Evolutionary conservation across 2,113 vertebrate genomes (phyloP), one percentile per base, ranked within the genome.

Genomic region (Aldabrachelys gigantea): DNA sequence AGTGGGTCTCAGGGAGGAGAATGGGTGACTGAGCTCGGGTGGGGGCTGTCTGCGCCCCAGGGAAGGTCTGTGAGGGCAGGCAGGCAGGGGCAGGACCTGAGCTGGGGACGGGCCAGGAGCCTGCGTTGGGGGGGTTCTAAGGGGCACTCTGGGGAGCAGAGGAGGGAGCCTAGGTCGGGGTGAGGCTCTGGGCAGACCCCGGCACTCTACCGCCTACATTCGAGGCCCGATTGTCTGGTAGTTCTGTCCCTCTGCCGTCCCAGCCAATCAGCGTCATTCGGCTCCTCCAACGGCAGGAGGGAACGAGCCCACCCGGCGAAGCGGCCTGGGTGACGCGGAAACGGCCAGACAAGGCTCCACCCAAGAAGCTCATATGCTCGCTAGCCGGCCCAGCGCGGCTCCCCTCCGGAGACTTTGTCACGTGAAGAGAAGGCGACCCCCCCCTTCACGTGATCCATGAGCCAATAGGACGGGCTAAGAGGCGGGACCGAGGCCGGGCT

Each of bases 141-240:
- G 47, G 81, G 35, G n/a, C 49, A 3, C 1, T 19, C 0, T 53
- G 10, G 27, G 53, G 38, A 5, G 11, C 22, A 10, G 50, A 10
- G 6, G 5, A 29, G 13, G 1, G 3, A 47, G 19, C 17, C 35
- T 22, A n/a, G 19, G 65, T 19, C 2, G 8, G 17, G 35, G 4
- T 72, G n/a, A 72, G 65, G 65, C 65, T 4, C 65, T 21, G 8
- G 9, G 17, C 2, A 7, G 35, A 19, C 4, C 4, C 11, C 31
- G 5, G 10, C 5, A 5, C 4, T 3, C 49, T 4, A 38, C 29
- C 24, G 1, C 47, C 2, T 3, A 24, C 13, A 25, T 31, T 93
- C 92, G 92, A 93, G 1, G 92, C 79, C 79, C 92, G 4, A 86
- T 93, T 89, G 78, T 79, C 49, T 49, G 62, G 31, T 3, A 2